Evolutionary conservation across 2,888 invertebrate genomes (phyloP).

Genomic region (Candidula unifasciata): DNA sequence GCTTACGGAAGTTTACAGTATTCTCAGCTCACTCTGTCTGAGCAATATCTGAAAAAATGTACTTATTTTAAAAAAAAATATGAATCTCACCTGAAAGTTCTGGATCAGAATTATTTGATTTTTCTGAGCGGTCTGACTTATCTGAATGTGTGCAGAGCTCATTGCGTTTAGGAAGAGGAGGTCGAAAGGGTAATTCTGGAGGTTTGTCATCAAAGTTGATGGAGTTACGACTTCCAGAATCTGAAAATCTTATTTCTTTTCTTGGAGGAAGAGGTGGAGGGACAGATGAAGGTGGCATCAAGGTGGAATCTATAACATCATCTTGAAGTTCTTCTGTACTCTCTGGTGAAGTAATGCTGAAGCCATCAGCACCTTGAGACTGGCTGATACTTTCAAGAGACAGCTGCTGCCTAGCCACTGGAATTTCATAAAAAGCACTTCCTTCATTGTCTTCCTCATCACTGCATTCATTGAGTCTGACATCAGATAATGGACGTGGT

Average conservation of each 20-base stretch:
- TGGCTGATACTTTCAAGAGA: slow-evolving; percentile 51
- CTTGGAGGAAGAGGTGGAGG: slow-evolving; percentile 68
- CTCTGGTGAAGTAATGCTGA: slow-evolving; percentile 52
- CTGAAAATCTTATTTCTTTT: slow-evolving; percentile 60
- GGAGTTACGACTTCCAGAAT: slow-evolving; percentile 49
- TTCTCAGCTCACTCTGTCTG: neutral
- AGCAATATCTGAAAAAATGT: neutral
- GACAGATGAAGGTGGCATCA: slow-evolving; percentile 46
- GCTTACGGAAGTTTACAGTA: no score
- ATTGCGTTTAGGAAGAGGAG: slow-evolving; percentile 55
- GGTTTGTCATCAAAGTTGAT: slow-evolving; percentile 50
- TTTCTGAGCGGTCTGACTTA: slow-evolving; percentile 55
- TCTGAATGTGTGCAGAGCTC: slow-evolving; percentile 54
- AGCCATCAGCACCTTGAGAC: slow-evolving; percentile 50
- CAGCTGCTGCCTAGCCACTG: slow-evolving; percentile 55
- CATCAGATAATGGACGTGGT: slow-evolving; percentile 23
- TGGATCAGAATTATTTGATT: slow-evolving; percentile 45
- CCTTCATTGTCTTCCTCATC: slow-evolving; percentile 56
- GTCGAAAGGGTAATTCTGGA: slow-evolving; percentile 59
- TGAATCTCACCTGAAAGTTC: slow-evolving; percentile 48
- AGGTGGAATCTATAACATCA: slow-evolving; percentile 51
- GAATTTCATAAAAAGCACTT: slow-evolving; percentile 66
- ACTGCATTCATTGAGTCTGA: neutral
- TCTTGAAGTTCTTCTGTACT: slow-evolving; percentile 56
- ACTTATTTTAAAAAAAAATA: neutral